Conservation (phyloP, 2,113 vertebrate genomes). For the Willisornis vidua region DNA sequence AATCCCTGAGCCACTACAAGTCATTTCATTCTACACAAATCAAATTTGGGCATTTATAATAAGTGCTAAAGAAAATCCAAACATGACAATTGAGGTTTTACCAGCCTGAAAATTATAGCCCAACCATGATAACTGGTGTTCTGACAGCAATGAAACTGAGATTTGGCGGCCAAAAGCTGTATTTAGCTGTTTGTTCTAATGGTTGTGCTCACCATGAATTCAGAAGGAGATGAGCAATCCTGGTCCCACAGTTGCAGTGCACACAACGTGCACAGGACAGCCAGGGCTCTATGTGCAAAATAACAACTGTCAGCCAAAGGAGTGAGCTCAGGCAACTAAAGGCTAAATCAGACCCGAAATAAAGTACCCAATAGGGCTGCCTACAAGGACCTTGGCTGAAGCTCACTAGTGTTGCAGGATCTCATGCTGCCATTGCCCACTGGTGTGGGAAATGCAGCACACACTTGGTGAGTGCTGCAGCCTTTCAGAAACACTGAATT, state of each 20-base stretch:
- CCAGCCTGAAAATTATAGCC: constrained; percentile 43
- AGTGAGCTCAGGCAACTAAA: background rate
- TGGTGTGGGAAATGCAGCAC: background rate
- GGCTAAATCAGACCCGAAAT: background rate
- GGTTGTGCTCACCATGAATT: background rate
- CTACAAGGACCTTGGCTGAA: background rate
- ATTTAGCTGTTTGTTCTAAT: background rate
- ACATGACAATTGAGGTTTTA: constrained; percentile 46
- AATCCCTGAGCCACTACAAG: constrained; percentile 1
- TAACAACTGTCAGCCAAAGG: background rate
- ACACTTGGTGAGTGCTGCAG: background rate
- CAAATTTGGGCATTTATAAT: constrained; percentile 32
- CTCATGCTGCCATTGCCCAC: fast-evolving
- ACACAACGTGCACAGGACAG: background rate
- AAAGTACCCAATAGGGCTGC: background rate
- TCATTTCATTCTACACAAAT: constrained; percentile 47
- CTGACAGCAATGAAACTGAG: constrained; percentile 17
- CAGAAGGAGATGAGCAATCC: background rate
- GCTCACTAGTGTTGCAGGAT: fast-evolving
- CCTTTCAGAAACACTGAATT: background rate
- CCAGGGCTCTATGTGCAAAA: background rate
- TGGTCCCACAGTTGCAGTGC: fast-evolving
- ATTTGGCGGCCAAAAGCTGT: background rate
- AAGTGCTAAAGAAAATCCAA: constrained; percentile 39
- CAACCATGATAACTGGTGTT: background rate